Base-by-base conservation (phyloP, 1,140 invertebrate species). In the Trachymyrmex septentrionalis region DNA sequence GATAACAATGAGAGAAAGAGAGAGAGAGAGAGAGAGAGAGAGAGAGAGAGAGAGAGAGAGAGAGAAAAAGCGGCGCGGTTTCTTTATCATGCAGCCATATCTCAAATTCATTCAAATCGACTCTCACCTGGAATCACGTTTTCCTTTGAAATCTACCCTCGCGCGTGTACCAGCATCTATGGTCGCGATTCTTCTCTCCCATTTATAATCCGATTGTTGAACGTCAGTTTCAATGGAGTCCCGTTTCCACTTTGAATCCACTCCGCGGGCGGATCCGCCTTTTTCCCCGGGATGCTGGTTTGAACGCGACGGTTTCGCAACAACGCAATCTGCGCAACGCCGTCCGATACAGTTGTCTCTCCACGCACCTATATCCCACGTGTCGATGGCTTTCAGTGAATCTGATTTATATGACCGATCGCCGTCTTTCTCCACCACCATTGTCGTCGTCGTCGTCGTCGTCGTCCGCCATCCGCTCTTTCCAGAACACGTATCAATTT, bases 81-180 rank as follows among this genome's bases (percentile, higher is more conserved):
- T 48, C 73, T 85, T 78, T 67, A 85, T 78, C 82, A 21, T 30
- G 16, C 73, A 34, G 24, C 48, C 30, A 66, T 85, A 85, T 64
- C 73, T 77, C n/a, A n/a, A n/a, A n/a, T n/a, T n/a, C 73, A 85
- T 85, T 66, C 59, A 85, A 85, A 85, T 85, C 75, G 61, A 78
- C 73, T 78, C 64, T 88, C 76, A 89, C 88, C 71, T 86, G 76
- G 66, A 76, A 34, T 86, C 81, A 12, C 53, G 66, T 19, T 48
- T 34, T 27, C 57, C 69, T 50, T 80, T 38, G 55, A 81, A 81
- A 57, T 66, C 57, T 12, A 55, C 69, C n/a, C 14, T 88, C 14
- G 67, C 30, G 14, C 63, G 48, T 53, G 50, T 38, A 34, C 34
- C 59, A 21, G 24, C 84, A 48, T 78, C 63, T 64, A 77, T 21